These are phyloP conservation scores for Rutilus rutilus DNA, from an alignment of 2,113 vertebrate species.

Conservation along the genomic window DNA sequence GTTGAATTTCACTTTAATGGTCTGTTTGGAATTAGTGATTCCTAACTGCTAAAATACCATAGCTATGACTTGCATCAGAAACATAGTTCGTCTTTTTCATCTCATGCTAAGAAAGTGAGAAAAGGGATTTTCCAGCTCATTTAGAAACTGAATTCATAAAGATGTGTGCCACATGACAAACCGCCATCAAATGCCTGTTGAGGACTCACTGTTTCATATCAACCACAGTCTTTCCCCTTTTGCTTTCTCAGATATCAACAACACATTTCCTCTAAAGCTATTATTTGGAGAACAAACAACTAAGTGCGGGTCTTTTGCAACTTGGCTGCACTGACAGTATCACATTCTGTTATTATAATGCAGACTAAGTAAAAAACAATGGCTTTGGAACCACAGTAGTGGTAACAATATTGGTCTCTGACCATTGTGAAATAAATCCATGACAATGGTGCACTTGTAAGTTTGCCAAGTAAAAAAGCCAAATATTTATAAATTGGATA, in stretches of 20 bases:
- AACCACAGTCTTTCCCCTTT: conserved; percentile 33
- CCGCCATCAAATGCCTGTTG: neutral
- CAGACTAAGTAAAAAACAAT: neutral
- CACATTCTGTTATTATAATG: neutral
- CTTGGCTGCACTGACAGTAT: neutral
- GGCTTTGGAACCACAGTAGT: neutral
- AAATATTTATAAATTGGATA: neutral
- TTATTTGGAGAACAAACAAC: conserved; percentile 14
- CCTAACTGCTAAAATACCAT: neutral
- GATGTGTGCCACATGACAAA: neutral
- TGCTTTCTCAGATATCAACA: conserved; percentile 27
- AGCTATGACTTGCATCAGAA: neutral
- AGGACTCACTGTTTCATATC: neutral
- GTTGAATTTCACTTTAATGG: neutral
- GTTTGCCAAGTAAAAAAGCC: too few relatives aligned
- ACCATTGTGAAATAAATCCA: neutral
- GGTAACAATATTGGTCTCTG: neutral
- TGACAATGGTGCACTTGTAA: neutral
- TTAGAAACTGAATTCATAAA: conserved; percentile 35
- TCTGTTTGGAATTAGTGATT: neutral
- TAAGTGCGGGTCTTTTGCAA: neutral
- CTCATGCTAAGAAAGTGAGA: neutral
- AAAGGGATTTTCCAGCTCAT: conserved; percentile 53
- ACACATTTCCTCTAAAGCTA: conserved; percentile 7
- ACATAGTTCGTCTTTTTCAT: conserved; percentile 35